phyloP scores from a whole-genome alignment of 2,888 invertebrate genomes.

The Yponomeuta sedellus region DNA sequence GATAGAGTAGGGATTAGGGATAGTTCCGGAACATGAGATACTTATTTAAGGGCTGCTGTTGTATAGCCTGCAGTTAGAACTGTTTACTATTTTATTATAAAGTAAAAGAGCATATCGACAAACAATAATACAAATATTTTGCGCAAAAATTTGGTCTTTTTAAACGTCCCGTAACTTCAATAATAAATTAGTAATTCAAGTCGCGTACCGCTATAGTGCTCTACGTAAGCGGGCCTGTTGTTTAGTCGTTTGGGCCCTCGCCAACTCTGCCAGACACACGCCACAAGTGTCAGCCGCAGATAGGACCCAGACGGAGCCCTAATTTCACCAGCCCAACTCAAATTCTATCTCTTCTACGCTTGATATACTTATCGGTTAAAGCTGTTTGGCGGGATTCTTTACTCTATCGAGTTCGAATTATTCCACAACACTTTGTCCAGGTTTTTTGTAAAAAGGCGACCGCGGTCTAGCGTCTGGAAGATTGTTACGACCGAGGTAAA shows the following conservation, averaged over 20 bases:
- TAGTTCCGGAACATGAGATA: not conserved
- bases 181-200: not conserved
- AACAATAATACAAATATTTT: too few relatives aligned
- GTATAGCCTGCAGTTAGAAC: too few relatives aligned
- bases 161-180: not conserved
- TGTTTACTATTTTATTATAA: too few relatives aligned
- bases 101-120: too few relatives aligned
- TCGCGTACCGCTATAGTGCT: constrained; percentile 4
- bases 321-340: not conserved
- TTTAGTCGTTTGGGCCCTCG: constrained; percentile 40
- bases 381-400: too few relatives aligned
- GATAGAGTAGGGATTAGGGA: not conserved
- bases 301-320: not conserved
- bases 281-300: constrained; percentile 60
- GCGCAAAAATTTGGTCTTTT: too few relatives aligned
- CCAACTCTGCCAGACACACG: constrained; percentile 48
- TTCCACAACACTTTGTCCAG: too few relatives aligned
- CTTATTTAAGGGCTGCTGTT: too few relatives aligned
- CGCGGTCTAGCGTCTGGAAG: not conserved
- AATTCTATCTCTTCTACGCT: too few relatives aligned
- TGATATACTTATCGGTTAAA: too few relatives aligned
- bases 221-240: constrained; percentile 20
- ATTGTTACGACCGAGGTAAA: not conserved
- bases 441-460: not conserved
- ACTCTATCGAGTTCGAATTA: too few relatives aligned